phyloP scores from a whole-genome alignment of 1,140 invertebrate genomes.

The Caerostris extrusa region DNA sequence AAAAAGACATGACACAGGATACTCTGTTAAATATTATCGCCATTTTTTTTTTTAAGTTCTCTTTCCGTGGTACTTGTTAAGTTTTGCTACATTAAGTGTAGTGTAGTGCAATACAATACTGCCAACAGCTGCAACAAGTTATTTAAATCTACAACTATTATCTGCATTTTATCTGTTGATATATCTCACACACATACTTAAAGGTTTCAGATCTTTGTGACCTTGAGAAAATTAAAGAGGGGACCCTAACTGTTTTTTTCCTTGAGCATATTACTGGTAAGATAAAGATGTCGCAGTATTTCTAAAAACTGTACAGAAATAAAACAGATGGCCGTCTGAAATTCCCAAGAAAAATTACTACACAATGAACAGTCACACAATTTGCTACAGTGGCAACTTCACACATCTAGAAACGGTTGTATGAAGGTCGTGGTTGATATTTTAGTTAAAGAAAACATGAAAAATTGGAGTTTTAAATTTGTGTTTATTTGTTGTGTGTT shows the following conservation, averaged over 20 bases:
- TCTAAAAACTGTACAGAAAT: conserved; percentile 3
- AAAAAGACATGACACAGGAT: too few relatives aligned
- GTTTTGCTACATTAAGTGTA: too few relatives aligned
- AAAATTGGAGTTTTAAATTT: neutral
- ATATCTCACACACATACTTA: too few relatives aligned
- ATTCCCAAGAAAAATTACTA: neutral
- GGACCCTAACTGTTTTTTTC: neutral
- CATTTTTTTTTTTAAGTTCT: too few relatives aligned
- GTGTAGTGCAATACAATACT: too few relatives aligned
- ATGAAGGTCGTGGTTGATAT: neutral
- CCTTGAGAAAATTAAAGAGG: neutral
- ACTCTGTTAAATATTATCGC: too few relatives aligned
- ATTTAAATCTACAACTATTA: neutral
- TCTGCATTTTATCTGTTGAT: neutral
- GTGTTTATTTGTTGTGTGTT: neutral
- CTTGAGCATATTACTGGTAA: neutral
- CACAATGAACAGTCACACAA: neutral
- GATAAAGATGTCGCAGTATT: neutral
- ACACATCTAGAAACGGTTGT: neutral
- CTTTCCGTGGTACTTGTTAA: too few relatives aligned
- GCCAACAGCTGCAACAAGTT: too few relatives aligned
- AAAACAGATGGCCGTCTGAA: conserved; percentile 3
- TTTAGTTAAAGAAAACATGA: neutral
- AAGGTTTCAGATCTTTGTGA: too few relatives aligned
- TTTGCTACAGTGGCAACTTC: neutral